phyloP scores from a whole-genome alignment of 2,797 vertebrate genomes.

The Diplodus puntazzo region DNA sequence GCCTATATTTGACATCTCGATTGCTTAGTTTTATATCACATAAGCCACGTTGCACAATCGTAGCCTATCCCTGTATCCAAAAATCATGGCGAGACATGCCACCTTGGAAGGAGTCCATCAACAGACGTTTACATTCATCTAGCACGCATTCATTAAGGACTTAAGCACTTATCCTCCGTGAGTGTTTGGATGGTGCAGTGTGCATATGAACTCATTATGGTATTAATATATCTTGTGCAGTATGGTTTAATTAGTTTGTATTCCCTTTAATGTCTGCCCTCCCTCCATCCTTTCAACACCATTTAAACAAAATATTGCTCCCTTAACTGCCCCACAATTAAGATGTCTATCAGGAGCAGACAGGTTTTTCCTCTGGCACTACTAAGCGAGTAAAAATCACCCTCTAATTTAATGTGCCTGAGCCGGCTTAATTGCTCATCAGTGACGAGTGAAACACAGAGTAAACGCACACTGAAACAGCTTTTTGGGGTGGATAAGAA shows the following conservation, averaged over 20 bases:
- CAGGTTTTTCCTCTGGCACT: not conserved
- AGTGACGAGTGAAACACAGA: conserved; percentile 20
- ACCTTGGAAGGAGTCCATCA: not conserved
- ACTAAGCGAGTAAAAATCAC: conserved; percentile 7
- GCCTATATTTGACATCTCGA: too few relatives aligned
- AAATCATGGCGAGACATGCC: not conserved
- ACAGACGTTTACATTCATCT: too few relatives aligned
- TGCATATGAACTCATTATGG: not conserved
- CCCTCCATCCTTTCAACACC: not conserved
- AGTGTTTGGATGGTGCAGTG: conserved; percentile 1
- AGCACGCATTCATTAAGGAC: not conserved
- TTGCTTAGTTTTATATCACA: not conserved
- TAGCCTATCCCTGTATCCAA: not conserved
- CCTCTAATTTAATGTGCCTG: not conserved
- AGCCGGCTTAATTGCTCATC: not conserved
- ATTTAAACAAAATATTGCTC: not conserved
- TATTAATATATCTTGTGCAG: not conserved
- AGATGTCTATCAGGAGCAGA: not conserved
- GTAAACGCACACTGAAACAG: not conserved
- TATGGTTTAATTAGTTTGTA: not conserved
- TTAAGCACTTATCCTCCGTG: not conserved
- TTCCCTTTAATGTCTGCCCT: not conserved
- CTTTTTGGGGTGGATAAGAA: not conserved
- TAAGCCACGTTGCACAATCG: not conserved
- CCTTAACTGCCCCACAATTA: not conserved